phyloP scores from a whole-genome alignment of 1,140 invertebrate species.

The Sweltsa coloradensis region DNA sequence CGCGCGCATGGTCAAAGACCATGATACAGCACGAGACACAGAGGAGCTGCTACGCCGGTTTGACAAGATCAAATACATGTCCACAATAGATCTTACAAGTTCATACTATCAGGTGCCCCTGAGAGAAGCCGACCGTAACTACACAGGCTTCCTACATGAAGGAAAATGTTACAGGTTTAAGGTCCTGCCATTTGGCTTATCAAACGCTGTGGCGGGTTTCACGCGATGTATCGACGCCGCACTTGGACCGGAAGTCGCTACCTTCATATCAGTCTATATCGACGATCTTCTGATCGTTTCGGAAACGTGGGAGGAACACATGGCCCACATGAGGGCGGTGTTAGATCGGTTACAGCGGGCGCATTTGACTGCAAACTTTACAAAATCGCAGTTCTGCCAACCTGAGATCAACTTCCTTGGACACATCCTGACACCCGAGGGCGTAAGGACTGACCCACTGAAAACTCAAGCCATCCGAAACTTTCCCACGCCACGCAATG shows the following conservation, averaged over 20 bases:
- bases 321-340: conserved; percentile 15
- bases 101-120: conserved; percentile 27
- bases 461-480: conserved; percentile 22
- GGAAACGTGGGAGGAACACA: conserved; percentile 15
- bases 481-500: conserved; percentile 21
- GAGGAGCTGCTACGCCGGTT: conserved; percentile 19
- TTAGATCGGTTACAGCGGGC: conserved; percentile 14
- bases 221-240: conserved; percentile 20
- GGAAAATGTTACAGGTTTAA: conserved; percentile 23
- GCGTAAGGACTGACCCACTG: conserved; percentile 23
- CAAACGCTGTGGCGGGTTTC: conserved; percentile 18
- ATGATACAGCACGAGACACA: conserved; percentile 17
- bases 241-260: conserved; percentile 2
- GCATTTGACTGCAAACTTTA: conserved; percentile 18
- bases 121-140: conserved; percentile 17
- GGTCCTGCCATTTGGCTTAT: conserved; percentile 25
- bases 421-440: conserved; percentile 16
- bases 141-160: conserved; percentile 25
- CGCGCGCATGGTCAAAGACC: conserved; percentile 20
- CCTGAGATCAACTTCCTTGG: conserved; percentile 17
- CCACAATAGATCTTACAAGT: conserved; percentile 22
- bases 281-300: conserved; percentile 22
- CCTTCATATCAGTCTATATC: conserved; percentile 17
- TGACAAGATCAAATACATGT: conserved; percentile 20
- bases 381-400: conserved; percentile 18